Base-by-base conservation (phyloP, 2,113 vertebrate genomes). In the Baryphthengus martii region DNA sequence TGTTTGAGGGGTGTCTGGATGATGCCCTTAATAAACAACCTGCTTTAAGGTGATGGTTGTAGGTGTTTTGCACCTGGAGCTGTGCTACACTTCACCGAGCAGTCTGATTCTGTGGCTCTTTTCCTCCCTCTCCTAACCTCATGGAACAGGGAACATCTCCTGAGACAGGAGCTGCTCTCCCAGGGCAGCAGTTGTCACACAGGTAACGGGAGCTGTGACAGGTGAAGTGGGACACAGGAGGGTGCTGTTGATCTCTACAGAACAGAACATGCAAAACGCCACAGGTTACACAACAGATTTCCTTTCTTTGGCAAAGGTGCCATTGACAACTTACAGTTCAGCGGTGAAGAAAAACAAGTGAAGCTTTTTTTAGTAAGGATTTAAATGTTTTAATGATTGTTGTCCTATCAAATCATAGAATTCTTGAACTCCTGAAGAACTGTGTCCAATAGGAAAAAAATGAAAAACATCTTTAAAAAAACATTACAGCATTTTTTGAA, bases 381-480 rank as follows among this genome's bases (percentile, higher is more conserved):
- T 92, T 93, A 25, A 85, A 93, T 19, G 47, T 80, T 96, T 96
- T 96, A 97, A 94, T 96, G 95, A 96, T 95, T 97, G 92, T 92
- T 96, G 90, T 80, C 47, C 72, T 92, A 26, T 65, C 81, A 92
- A 85, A 74, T 84, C 52, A 49, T 15, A 33, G 3, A 40, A 17
- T 5, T 84, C 66, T 92, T 65, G 72, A 63, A 84, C 81, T 94
- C 79, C 37, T 81, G 73, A 79, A 94, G 68, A 91, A 77, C 25
- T 47, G 31, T 85, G 67, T 86, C 82, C 62, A 71, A 74, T 59
- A 78, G 53, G 37, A 88, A 68, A 33, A 92, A 95, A 85, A 82
- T 61, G 31, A 62, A 88, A 95, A 84, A 80, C 3, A 13, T 56
- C 71, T 89, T 96, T 92, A 92, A 78, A 92, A 92, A 95, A 96